A percentile compares a stretch with the other conserved stretches of the same genome.
These are phyloP conservation scores for Paramormyrops kingsleyae DNA, from an alignment of 2,113 vertebrate species.

Conservation along the genomic window DNA sequence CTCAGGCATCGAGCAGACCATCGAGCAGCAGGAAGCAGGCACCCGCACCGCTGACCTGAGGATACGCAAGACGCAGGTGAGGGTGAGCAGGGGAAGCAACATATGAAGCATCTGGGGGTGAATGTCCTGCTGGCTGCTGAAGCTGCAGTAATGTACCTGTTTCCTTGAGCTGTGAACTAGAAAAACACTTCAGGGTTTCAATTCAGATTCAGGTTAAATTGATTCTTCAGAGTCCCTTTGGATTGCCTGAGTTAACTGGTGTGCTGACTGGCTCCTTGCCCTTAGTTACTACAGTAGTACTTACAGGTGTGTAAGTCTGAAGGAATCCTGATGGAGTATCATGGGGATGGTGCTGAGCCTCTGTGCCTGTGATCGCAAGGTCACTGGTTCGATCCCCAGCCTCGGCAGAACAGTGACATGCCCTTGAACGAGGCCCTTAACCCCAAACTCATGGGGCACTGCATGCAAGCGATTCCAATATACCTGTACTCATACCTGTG, in stretches of 20 bases:
- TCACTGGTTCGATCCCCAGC: background rate
- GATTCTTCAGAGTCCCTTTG: background rate
- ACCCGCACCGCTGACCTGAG: constrained; percentile 88
- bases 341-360: background rate
- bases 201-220: too few relatives aligned
- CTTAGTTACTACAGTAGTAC: background rate
- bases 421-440: background rate
- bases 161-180: background rate
- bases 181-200: background rate
- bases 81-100: background rate
- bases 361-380: background rate
- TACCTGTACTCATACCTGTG: background rate
- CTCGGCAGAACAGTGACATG: background rate
- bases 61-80: constrained; percentile 95
- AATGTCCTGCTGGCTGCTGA: background rate
- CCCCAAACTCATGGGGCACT: background rate
- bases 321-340: background rate
- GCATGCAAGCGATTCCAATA: background rate
- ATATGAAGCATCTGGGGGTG: background rate
- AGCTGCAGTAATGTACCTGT: background rate
- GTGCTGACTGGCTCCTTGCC: background rate
- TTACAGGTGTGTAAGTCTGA: background rate
- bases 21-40: constrained; percentile 87
- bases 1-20: constrained; percentile 86
- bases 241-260: background rate